Percentiles rank a stretch among this genome's conserved stretches.
Conservation (phyloP, 2,888 invertebrate genomes). For the Cactoblastis cactorum region DNA sequence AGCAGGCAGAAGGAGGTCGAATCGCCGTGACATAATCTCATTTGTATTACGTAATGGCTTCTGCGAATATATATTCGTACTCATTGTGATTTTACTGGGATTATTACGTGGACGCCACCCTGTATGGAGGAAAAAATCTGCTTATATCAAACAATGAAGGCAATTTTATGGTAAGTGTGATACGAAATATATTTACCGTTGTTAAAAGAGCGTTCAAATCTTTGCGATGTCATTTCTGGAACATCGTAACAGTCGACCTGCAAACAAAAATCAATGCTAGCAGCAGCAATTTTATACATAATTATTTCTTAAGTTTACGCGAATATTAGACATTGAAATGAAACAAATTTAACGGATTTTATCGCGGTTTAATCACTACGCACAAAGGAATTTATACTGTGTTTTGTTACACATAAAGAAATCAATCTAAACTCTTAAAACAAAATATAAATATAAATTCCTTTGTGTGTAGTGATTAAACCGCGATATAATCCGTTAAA, state of each 20-base stretch:
- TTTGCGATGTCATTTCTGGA: conserved; percentile 32
- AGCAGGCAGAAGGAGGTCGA: conserved; percentile 39
- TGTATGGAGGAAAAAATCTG: conserved; percentile 16
- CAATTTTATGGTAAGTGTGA: not conserved
- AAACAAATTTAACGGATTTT: no score
- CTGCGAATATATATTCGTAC: conserved; percentile 18
- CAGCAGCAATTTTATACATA: not conserved
- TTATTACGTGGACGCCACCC: conserved; percentile 25
- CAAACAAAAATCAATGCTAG: conserved; percentile 29
- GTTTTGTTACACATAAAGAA: no score
- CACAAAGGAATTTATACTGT: no score
- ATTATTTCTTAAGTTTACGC: no score
- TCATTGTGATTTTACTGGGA: conserved; percentile 13
- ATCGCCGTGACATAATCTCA: conserved; percentile 33
- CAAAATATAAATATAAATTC: no score
- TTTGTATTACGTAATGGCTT: conserved; percentile 28
- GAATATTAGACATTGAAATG: no score
- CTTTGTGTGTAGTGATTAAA: no score
- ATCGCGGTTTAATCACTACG: no score
- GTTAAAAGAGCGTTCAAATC: conserved; percentile 34
- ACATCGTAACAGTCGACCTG: conserved; percentile 63
- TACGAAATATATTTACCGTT: conserved; percentile 35
- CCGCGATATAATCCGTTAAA: no score
- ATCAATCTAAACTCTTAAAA: no score
- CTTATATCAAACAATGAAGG: not conserved